Base-by-base conservation (phyloP, 2,113 vertebrate species). In the Lagenorhynchus albirostris region DNA sequence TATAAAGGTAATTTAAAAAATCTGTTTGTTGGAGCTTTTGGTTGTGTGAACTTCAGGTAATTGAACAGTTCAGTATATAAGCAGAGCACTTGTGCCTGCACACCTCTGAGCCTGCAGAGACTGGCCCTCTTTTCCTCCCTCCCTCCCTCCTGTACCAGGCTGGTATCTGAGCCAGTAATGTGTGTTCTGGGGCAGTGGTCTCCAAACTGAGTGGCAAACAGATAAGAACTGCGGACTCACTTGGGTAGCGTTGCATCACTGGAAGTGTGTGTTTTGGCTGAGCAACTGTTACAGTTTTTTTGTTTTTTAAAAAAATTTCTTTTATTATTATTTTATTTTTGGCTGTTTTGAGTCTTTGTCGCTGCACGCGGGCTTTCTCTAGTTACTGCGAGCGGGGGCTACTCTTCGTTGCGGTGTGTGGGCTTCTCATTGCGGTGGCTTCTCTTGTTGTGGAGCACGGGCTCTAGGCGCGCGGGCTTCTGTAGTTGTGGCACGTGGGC, bases 1-100 rank as follows among this genome's bases (percentile, higher is more conserved):
- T 31, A 3, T 25, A 36, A 50, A 67, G 38, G 17, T 84, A n/a
- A 25, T 77, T 55, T 1, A 0, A 44, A 44, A 81, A n/a, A 44
- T 65, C 10, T 65, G 17, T 26, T 18, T 76, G 3, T 83, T 50
- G 44, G 76, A 41, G 44, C 63, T 50, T 58, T 25, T 15, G 31
- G 20, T 82, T 44, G 1, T 8, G 31, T 41, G 87, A 44, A 68
- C 36, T 63, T 79, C 8, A 63, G 76, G n/a, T 55, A n/a, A 47
- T 23, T n/a, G 6, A 79, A 65, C 1, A 0, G 17, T 81, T 74
- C 13, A 33, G 21, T 20, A 10, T 15, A 1, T 11, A 6, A 15
- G 31, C 6, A 55, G 31, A 33, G 25, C 14, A 21, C 23, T 31
- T 62, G 60, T 68, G 23, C n/a, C 77, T 44, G 2, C 20, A n/a